These are phyloP conservation scores for Myioborus melanocephalus DNA, from an alignment of 2,797 vertebrate species.

Conservation along the genomic window DNA sequence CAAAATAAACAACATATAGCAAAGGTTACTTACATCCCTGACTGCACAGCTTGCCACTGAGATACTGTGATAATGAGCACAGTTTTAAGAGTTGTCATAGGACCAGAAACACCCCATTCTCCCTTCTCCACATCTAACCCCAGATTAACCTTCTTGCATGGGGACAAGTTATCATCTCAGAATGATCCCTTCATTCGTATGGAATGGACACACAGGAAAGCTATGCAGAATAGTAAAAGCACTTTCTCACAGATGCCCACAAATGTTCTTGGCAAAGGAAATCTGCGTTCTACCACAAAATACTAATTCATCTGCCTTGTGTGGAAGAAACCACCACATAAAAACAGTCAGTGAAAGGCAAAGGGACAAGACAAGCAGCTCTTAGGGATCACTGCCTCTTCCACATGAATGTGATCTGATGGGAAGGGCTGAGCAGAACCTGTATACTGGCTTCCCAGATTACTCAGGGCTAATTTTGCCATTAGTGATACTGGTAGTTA, in stretches of 20 bases:
- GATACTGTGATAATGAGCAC: background rate
- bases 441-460: background rate
- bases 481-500: background rate
- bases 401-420: background rate
- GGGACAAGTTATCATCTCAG: background rate
- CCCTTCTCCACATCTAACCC: background rate
- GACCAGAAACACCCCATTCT: background rate
- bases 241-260: background rate
- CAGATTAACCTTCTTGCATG: background rate
- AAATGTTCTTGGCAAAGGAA: slow-evolving; percentile 30
- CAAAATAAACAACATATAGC: background rate
- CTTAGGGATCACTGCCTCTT: background rate
- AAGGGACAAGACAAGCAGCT: background rate
- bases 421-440: background rate
- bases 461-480: background rate
- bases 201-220: background rate
- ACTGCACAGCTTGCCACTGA: background rate
- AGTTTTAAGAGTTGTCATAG: background rate
- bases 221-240: background rate
- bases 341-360: background rate
- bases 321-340: background rate
- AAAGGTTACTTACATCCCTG: background rate
- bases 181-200: background rate
- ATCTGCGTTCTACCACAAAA: background rate
- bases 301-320: background rate